Evolutionary conservation across 1,140 invertebrate species (phyloP).

Genomic region (Subanguina moxae): DNA sequence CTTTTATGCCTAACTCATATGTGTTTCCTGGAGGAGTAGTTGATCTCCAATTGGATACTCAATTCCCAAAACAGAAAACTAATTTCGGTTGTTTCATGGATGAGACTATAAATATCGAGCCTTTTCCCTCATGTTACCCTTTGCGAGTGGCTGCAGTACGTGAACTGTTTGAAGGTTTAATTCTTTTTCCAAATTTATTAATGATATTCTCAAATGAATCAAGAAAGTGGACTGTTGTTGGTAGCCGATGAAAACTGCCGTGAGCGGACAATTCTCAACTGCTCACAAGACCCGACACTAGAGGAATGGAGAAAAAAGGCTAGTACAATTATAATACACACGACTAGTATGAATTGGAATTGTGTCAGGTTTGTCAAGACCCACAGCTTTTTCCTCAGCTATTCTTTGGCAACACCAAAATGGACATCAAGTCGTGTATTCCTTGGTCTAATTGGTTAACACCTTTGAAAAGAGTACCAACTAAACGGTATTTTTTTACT

Average conservation of each 20-base stretch:
- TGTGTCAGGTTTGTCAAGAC: slow-evolving; percentile 20
- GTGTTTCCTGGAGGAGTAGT: slow-evolving; percentile 36
- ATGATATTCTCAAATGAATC: neutral
- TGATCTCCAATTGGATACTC: slow-evolving; percentile 15
- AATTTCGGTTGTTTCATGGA: slow-evolving; percentile 15
- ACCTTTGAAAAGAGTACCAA: slow-evolving; percentile 8
- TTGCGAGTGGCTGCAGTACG: slow-evolving; percentile 26
- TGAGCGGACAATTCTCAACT: slow-evolving; percentile 14
- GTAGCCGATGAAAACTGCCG: slow-evolving; percentile 23
- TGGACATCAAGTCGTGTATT: slow-evolving; percentile 32
- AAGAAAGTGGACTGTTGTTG: slow-evolving; percentile 34
- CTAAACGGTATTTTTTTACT: slow-evolving; percentile 11
- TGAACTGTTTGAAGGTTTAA: slow-evolving; percentile 25
- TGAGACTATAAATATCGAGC: slow-evolving; percentile 9
- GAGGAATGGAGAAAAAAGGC: slow-evolving; percentile 36
- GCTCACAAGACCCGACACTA: slow-evolving; percentile 22
- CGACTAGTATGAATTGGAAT: neutral
- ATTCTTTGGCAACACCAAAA: slow-evolving; percentile 20
- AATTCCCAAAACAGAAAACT: slow-evolving; percentile 34
- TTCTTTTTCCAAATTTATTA: neutral
- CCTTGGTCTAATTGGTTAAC: slow-evolving; percentile 45
- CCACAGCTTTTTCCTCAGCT: slow-evolving; percentile 24
- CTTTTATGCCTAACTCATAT: slow-evolving; percentile 41
- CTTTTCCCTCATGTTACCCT: slow-evolving; percentile 29
- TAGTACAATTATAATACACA: neutral